These are phyloP conservation scores for Luscinia megarhynchos DNA, from an alignment of 2,797 vertebrate species.

Conservation along the genomic window DNA sequence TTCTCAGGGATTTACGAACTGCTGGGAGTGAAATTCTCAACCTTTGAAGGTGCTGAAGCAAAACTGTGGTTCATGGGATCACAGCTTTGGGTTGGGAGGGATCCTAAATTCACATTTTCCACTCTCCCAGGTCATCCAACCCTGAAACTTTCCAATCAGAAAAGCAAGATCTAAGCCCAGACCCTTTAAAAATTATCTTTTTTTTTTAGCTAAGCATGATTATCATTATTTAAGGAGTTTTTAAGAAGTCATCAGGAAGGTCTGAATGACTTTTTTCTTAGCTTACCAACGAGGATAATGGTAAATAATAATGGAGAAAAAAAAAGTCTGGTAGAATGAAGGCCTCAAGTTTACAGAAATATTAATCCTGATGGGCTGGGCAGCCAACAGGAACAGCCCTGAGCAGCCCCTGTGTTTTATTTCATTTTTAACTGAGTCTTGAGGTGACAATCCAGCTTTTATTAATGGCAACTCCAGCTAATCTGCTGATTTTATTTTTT, in stretches of 20 bases:
- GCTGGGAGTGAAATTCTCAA: not conserved
- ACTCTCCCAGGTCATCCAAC: rapidly evolving
- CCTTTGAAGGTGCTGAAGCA: not conserved
- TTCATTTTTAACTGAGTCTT: not conserved
- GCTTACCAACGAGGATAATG: not conserved
- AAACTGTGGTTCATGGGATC: not conserved
- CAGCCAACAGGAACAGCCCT: not conserved
- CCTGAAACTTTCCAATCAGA: not conserved
- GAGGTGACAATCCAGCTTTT: not conserved
- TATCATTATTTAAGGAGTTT: not conserved
- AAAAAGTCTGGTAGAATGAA: not conserved
- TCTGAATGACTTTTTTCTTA: not conserved
- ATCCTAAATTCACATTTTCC: not conserved
- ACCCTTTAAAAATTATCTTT: not conserved
- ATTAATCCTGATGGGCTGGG: not conserved
- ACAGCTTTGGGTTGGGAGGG: not conserved
- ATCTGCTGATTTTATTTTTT: not conserved
- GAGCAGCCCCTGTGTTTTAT: not conserved
- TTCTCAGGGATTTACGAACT: not conserved
- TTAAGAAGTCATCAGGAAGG: rapidly evolving
- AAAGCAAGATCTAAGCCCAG: rapidly evolving
- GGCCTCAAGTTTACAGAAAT: not conserved
- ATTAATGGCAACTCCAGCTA: not conserved
- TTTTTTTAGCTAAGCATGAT: not conserved
- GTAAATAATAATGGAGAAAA: not conserved